Evolutionary conservation across 2,113 vertebrate genomes (phyloP), one percentile per base, ranked within the genome.

Genomic region (Corythornis cristatus): DNA sequence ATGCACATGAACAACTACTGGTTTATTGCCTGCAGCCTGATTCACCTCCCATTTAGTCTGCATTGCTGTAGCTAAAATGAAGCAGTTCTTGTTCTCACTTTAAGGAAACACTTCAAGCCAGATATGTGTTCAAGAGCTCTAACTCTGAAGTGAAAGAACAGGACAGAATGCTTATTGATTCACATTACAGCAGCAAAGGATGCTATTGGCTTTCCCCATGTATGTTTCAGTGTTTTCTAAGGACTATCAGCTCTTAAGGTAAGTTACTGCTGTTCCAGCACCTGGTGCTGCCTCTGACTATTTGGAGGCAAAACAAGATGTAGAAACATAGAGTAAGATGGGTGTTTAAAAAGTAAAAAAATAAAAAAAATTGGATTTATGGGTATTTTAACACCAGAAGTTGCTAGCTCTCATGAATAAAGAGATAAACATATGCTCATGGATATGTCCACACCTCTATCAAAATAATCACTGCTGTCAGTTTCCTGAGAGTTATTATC

Each of bases 1-100:
- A 78, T 51, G 7, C 48, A 13, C 7, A 20, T 0, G 2, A 29
- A 43, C 2, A 5, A 67, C 9, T n/a, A 35, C 15, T 21, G 7
- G 3, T 76, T 51, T 53, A 42, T 58, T 46, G 37, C 40, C 40
- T 72, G 57, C 35, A 67, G 53, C 21, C 23, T 65, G 29, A 45
- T 35, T 60, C 12, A 26, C 43, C 20, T 74, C 33, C 66, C 33
- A 26, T 58, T 88, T 83, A 26, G 21, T 71, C 37, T 2, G 2
- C 19, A 11, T 3, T 40, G 43, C 35, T 53, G 11, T 15, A 60
- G 35, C 35, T 84, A 78, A 71, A 92, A 84, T 31, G 48, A 86
- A 89, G 26, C 12, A 50, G 56, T n/a, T 64, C 20, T 85, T 76
- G 10, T 21, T 56, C 56, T 62, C 37, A 28, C 31, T 62, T 58